A percentile compares a stretch with the other conserved stretches of the same genome.
phyloP scores from a whole-genome alignment of 2,113 vertebrate genomes.

The Toxotes chatareus region DNA sequence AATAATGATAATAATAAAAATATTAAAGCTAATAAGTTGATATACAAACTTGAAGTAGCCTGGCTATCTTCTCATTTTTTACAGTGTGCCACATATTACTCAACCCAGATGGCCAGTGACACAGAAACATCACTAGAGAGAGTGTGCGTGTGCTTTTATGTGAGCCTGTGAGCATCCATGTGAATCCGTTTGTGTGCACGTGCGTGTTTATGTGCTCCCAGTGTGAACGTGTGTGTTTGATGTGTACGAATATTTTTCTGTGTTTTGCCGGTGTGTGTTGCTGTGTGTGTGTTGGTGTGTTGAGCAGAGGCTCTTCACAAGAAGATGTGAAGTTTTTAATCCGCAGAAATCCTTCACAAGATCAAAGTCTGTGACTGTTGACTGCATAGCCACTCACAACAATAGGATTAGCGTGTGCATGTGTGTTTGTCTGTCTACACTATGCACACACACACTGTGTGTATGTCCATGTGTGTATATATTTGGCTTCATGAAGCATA shows the following conservation, averaged over 20 bases:
- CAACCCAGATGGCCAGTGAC: conserved; percentile 57
- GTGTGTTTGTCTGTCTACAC: conserved; percentile 15
- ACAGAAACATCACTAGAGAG: conserved; percentile 50
- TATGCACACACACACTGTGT: conserved; percentile 26
- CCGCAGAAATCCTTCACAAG: conserved; percentile 75
- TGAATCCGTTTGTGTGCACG: conserved; percentile 16
- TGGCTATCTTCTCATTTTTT: conserved; percentile 21
- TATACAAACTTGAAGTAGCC: neutral
- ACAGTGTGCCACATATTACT: conserved; percentile 41
- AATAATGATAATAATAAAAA: too few species aligned
- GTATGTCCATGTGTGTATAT: conserved; percentile 16
- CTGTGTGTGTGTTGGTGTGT: conserved; percentile 6
- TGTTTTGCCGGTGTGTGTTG: neutral
- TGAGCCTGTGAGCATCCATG: conserved; percentile 32
- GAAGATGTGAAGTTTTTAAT: conserved; percentile 69
- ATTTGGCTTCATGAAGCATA: neutral
- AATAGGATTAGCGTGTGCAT: conserved; percentile 68
- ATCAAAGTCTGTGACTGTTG: conserved; percentile 76
- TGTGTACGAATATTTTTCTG: neutral
- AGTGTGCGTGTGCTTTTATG: conserved; percentile 22
- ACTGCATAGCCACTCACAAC: conserved; percentile 66
- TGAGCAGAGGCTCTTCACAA: conserved; percentile 50
- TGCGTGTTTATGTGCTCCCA: neutral
- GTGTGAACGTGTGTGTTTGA: conserved; percentile 11
- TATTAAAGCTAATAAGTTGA: too few species aligned